Percentiles rank a stretch among this genome's conserved stretches.
These are phyloP conservation scores for Oncorhynchus kisutch DNA, from an alignment of 2,113 vertebrate species.

Conservation along the genomic window DNA sequence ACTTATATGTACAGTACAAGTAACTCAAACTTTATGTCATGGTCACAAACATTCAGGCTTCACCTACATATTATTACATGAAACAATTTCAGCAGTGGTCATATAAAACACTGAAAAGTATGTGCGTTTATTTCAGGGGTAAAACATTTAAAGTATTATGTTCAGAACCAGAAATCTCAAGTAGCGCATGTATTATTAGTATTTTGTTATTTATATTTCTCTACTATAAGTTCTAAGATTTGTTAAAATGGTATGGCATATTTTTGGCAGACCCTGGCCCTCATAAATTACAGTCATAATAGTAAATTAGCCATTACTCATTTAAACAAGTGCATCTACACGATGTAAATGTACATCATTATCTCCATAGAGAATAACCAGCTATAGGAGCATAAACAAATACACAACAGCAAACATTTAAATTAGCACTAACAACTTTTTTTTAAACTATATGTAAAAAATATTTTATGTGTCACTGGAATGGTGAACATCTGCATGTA, in stretches of 20 bases:
- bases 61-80: not conserved
- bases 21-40: not conserved
- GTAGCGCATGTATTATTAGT: constrained; percentile 40
- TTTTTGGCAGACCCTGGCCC: constrained; percentile 31
- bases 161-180: constrained; percentile 32
- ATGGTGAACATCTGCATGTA: constrained; percentile 30
- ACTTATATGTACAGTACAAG: not conserved
- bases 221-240: not conserved
- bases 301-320: constrained; percentile 45
- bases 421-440: constrained; percentile 56
- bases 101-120: constrained; percentile 19
- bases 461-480: constrained; percentile 49
- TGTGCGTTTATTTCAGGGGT: constrained; percentile 63
- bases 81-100: not conserved
- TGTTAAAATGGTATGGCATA: constrained; percentile 10
- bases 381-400: constrained; percentile 65
- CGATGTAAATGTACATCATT: constrained; percentile 52
- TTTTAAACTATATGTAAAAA: constrained; percentile 2
- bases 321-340: constrained; percentile 65
- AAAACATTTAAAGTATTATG: constrained; percentile 64
- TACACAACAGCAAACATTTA: constrained; percentile 59
- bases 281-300: constrained; percentile 60
- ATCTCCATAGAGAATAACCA: constrained; percentile 63
- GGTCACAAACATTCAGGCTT: not conserved
- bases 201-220: constrained; percentile 31